Evolutionary conservation across 92 coral and sea anemone species (phyloP).

Genomic region (Phenganax stokvisi): DNA sequence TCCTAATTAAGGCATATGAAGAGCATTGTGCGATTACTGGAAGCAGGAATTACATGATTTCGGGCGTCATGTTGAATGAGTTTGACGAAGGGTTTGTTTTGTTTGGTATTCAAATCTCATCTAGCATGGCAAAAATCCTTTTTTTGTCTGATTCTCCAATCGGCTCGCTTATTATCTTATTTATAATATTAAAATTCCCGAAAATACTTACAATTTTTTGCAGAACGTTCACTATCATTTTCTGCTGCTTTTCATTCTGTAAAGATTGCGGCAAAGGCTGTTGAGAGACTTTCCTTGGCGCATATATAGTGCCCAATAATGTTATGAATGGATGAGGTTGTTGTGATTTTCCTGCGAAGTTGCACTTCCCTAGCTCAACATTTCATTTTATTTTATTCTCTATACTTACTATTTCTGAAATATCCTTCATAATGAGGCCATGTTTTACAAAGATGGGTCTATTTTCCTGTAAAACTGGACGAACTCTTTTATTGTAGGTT

Average conservation of each 20-base stretch:
- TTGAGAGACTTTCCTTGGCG: not conserved
- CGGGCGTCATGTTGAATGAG: no score
- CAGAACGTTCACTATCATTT: slow-evolving; percentile 30
- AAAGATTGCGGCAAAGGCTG: not conserved
- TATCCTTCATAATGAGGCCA: slow-evolving; percentile 55
- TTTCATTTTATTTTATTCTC: not conserved
- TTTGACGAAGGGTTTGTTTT: no score
- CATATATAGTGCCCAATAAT: not conserved
- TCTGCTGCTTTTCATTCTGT: slow-evolving; percentile 38
- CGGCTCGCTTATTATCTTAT: no score
- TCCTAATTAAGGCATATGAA: slow-evolving; percentile 37
- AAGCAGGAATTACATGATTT: not conserved
- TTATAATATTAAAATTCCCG: not conserved
- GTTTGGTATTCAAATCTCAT: no score
- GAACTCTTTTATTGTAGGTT: slow-evolving; percentile 59
- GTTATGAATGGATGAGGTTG: not conserved
- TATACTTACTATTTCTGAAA: slow-evolving; percentile 63
- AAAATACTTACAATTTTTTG: slow-evolving; percentile 28
- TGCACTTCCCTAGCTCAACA: not conserved
- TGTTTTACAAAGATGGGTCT: slow-evolving; percentile 55
- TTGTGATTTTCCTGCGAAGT: not conserved
- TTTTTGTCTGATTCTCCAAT: no score
- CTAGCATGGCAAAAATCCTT: no score
- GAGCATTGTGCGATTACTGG: not conserved
- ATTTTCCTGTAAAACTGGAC: slow-evolving; percentile 58